Evolutionary conservation across 2,888 invertebrate genomes (phyloP), one percentile per base, ranked within the genome.

Genomic region (Abrostola triplasia): DNA sequence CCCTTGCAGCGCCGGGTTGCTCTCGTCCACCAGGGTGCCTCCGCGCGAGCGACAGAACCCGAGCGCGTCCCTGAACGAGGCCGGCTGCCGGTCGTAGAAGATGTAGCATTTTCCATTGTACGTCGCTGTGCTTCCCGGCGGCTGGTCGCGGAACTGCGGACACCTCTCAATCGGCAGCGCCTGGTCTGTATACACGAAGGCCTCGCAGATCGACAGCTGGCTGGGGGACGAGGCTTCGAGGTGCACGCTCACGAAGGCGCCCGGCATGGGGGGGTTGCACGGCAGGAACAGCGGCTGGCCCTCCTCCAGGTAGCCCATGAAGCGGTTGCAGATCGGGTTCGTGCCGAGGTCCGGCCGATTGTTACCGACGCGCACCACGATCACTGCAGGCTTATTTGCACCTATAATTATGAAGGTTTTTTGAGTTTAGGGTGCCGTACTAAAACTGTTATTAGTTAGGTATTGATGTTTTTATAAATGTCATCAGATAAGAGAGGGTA

Each of bases 51-150:
- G 96, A 84, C 98, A 98, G 90, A 97, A 98, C 0, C 96, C 95
- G 8, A 98, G 90, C 0, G 98, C 97, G 56, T 98, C 98, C 52
- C 97, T 95, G 91, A 98, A 98, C 78, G 95, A 96, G 71, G 97
- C 89, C 0, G 98, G 98, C 84, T 98, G 98, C 10, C 97, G 95
- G 86, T 98, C 98, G 92, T 98, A 98, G 95, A 98, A 98, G 67
- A 98, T 98, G 90, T 98, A 98, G 87, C 98, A 98, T 92, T 98
- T 98, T 67, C 98, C 98, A 83, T 98, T 98, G 94, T 98, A 98
- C 0, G 98, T 98, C 0, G 98, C 98, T 0, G 98, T 97, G 63
- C 98, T 98, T 35, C 98, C 98, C 0, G 98, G 98, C 0, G 98
- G 98, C 87, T 98, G 98, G 83, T 98, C 98, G 35, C 98, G 92